phyloP scores from a whole-genome alignment of 2,888 invertebrate species.

The Sympetrum striolatum region DNA sequence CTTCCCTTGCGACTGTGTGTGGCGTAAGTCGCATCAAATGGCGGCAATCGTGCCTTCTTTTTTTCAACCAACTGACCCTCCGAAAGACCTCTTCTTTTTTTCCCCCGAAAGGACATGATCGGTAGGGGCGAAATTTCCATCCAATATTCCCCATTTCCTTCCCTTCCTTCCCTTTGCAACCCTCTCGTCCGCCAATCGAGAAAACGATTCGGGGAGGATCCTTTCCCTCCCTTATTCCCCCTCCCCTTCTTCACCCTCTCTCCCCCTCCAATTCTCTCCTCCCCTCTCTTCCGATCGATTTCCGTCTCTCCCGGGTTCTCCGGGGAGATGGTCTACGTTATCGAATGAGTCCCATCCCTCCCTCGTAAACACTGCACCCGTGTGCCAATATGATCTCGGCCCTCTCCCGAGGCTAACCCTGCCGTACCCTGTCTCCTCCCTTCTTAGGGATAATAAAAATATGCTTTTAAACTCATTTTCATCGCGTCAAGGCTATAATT shows the following conservation, averaged over 20 bases:
- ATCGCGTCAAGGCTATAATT: too few species aligned
- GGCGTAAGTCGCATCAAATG: not conserved
- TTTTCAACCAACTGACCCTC: not conserved
- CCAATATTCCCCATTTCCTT: not conserved
- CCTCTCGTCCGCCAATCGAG: not conserved
- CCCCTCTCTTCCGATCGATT: not conserved
- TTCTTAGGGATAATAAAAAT: not conserved
- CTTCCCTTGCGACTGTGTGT: not conserved
- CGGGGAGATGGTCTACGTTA: constrained; percentile 5
- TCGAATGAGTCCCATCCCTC: not conserved
- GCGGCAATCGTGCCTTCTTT: not conserved
- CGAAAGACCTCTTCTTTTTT: not conserved
- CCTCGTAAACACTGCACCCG: not conserved
- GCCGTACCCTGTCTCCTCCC: not conserved
- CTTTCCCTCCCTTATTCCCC: not conserved
- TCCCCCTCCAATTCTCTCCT: not conserved
- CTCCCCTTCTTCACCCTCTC: too few species aligned
- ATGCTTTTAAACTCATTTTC: too few species aligned
- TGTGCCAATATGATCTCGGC: not conserved
- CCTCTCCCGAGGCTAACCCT: not conserved
- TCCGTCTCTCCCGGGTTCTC: constrained; percentile 19
- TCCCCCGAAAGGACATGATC: not conserved
- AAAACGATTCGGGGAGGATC: not conserved
- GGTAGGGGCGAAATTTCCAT: not conserved
- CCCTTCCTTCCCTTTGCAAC: not conserved